These are phyloP conservation scores for Acanthosepion lycidas DNA, from an alignment of 2,888 invertebrate genomes.

Conservation along the genomic window DNA sequence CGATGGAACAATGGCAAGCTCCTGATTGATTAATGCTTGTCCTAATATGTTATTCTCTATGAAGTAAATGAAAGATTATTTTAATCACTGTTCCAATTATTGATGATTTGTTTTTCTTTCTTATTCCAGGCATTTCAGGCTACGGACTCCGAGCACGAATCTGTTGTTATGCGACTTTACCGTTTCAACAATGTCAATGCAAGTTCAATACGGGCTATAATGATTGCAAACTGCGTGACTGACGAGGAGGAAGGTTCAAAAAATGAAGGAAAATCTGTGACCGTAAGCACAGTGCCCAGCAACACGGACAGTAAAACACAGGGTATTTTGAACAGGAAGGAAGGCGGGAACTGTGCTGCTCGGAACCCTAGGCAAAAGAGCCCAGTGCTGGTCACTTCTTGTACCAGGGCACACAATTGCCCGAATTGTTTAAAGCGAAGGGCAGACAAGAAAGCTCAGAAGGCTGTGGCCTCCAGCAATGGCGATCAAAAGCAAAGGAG, in stretches of 20 bases:
- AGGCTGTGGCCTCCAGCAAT: not conserved
- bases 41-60: too few relatives aligned
- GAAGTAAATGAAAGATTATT: too few relatives aligned
- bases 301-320: not conserved
- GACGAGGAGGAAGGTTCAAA: constrained; percentile 50
- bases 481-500: not conserved
- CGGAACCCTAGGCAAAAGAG: not conserved
- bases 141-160: constrained; percentile 84
- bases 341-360: not conserved
- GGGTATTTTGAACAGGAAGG: not conserved
- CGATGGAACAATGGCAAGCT: too few relatives aligned
- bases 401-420: constrained; percentile 33
- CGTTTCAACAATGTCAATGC: constrained; percentile 85
- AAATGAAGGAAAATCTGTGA: not conserved
- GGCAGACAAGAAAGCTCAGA: constrained; percentile 46
- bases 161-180: constrained; percentile 77
- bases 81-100: not conserved
- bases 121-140: constrained; percentile 82
- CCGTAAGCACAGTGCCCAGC: not conserved
- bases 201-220: constrained; percentile 84
- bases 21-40: too few relatives aligned
- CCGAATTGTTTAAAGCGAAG: constrained; percentile 39
- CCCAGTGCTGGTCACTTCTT: not conserved
- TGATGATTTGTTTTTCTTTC: constrained; percentile 35
- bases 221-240: constrained; percentile 82